A percentile compares a stretch with the other conserved stretches of the same genome.
Conservation (phyloP, 2,888 invertebrate genomes). For the Agriopis aurantiaria region DNA sequence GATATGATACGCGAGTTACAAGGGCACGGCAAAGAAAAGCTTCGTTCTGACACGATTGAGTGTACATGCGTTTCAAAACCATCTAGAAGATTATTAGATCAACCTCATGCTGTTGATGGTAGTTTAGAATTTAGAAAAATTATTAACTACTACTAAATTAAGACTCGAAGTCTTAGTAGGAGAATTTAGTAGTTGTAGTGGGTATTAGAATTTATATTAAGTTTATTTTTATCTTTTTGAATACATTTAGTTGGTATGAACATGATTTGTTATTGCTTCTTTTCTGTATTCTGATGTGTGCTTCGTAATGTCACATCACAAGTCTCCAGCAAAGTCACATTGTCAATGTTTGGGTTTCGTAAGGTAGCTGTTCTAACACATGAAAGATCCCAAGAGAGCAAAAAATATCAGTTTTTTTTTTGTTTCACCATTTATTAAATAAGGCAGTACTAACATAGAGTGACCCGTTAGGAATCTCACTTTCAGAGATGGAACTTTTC, state of each 20-base stretch:
- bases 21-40: constrained; percentile 54
- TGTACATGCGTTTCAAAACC: constrained; percentile 58
- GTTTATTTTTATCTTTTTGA: constrained; percentile 6
- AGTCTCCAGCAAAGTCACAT: too few relatives aligned
- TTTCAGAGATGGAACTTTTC: too few relatives aligned
- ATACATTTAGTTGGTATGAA: constrained; percentile 2
- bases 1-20: constrained; percentile 59
- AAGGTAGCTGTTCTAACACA: too few relatives aligned
- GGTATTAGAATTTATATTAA: not conserved
- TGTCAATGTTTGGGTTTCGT: too few relatives aligned
- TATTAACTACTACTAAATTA: constrained; percentile 33
- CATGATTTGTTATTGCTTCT: not conserved
- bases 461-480: too few relatives aligned
- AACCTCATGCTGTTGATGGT: constrained; percentile 68
- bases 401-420: too few relatives aligned
- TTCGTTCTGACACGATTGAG: constrained; percentile 52
- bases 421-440: too few relatives aligned
- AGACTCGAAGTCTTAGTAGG: not conserved
- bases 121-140: constrained; percentile 64
- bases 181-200: not conserved
- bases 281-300: not conserved
- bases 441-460: too few relatives aligned
- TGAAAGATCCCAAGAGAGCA: too few relatives aligned
- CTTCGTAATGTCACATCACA: too few relatives aligned
- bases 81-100: constrained; percentile 39